Evolutionary conservation across 2,797 vertebrate species (phyloP).

Genomic region (Peromyscus attwateri): DNA sequence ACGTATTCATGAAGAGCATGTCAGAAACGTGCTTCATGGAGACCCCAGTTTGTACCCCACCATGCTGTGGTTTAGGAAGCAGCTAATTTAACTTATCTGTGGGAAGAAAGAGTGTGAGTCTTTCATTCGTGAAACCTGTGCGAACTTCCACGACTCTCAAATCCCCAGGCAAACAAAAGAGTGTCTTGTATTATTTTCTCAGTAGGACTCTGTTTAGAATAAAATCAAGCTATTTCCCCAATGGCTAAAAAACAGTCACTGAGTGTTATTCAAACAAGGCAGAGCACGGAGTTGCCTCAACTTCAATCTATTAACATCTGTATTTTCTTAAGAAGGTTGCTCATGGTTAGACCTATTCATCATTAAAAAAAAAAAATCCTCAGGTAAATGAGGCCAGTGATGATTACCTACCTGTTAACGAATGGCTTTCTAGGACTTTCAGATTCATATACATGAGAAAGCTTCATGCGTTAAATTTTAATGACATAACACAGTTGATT

Average conservation of each 20-base stretch:
- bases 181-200: constrained; percentile 78
- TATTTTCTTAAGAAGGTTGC: constrained; percentile 71
- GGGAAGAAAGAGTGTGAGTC: constrained; percentile 56
- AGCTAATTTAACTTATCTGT: constrained; percentile 54
- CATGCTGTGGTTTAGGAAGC: constrained; percentile 66
- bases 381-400: constrained; percentile 43
- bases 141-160: constrained; percentile 64
- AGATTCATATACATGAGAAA: constrained; percentile 43
- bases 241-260: constrained; percentile 69
- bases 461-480: constrained; percentile 57
- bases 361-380: constrained; percentile 29
- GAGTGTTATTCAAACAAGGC: constrained; percentile 77
- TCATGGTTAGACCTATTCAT: constrained; percentile 57
- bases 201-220: constrained; percentile 81
- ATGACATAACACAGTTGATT: constrained; percentile 66
- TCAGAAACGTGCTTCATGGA: constrained; percentile 40
- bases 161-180: constrained; percentile 75
- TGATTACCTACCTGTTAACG: constrained; percentile 43
- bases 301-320: constrained; percentile 70
- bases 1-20: constrained; percentile 40
- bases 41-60: constrained; percentile 48
- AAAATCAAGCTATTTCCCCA: constrained; percentile 79
- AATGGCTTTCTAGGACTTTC: constrained; percentile 60
- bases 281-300: constrained; percentile 67
- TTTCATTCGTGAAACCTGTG: constrained; percentile 63